Percentiles rank a stretch among this genome's conserved stretches.
Conservation (phyloP, 2,113 vertebrate genomes). For the Tringa solitaria region DNA sequence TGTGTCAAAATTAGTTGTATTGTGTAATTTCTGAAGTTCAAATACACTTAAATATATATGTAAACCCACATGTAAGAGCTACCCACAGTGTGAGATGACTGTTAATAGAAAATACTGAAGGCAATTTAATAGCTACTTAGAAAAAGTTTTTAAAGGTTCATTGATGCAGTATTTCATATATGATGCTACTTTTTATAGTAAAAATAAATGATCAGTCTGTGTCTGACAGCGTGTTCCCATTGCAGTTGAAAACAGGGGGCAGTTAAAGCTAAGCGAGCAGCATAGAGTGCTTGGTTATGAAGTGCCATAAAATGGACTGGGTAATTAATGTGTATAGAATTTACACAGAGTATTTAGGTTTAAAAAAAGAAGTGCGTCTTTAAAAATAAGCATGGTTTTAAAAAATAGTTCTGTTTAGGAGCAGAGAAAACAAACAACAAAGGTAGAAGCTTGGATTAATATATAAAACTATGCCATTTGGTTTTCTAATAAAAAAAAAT, state of each 20-base stretch:
- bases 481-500: background rate
- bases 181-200: background rate
- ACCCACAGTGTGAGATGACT: background rate
- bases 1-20: background rate
- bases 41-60: background rate
- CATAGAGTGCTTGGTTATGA: background rate
- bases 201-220: background rate
- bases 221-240: background rate
- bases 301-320: background rate
- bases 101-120: background rate
- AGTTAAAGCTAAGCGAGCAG: background rate
- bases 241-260: background rate
- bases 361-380: background rate
- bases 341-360: background rate
- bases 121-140: background rate
- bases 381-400: background rate
- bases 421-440: background rate
- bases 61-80: background rate
- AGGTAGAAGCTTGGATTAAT: background rate
- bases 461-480: background rate
- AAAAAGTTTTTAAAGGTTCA: background rate
- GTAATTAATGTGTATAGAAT: background rate
- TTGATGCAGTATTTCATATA: background rate
- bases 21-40: background rate
- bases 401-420: background rate